phyloP scores from a whole-genome alignment of 2,888 invertebrate species.

The Globia sparganii region DNA sequence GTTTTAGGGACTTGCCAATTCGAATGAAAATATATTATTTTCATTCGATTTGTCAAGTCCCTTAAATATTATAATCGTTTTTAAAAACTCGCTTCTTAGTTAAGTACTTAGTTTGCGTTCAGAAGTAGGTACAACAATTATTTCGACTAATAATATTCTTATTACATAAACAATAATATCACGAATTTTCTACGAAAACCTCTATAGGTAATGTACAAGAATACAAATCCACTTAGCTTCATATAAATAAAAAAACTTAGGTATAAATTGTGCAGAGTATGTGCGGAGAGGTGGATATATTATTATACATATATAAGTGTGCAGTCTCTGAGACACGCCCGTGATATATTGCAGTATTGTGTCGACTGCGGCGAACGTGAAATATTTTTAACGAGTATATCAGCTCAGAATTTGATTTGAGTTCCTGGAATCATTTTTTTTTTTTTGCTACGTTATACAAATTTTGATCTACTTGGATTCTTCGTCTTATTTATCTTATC shows the following conservation, averaged over 20 bases:
- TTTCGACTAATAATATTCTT: not conserved
- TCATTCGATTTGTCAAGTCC: too few species aligned
- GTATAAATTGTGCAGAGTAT: not conserved
- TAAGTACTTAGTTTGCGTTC: not conserved
- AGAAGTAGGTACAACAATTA: not conserved
- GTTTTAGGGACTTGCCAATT: not conserved
- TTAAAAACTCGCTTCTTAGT: not conserved
- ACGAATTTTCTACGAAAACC: not conserved
- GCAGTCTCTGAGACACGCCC: constrained; percentile 1
- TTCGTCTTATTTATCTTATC: not conserved
- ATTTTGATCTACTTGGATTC: not conserved
- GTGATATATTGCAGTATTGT: constrained; percentile 20
- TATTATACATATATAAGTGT: constrained; percentile 20
- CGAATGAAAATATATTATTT: not conserved
- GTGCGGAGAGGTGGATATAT: not conserved
- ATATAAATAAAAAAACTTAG: too few species aligned
- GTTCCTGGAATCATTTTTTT: constrained; percentile 6
- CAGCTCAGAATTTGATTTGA: constrained; percentile 26
- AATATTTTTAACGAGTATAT: constrained; percentile 22
- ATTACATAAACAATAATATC: too few species aligned
- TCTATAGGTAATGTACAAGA: too few species aligned
- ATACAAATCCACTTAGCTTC: not conserved
- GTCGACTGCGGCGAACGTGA: constrained; percentile 1
- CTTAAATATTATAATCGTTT: not conserved
- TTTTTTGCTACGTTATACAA: not conserved